A percentile compares a stretch with the other conserved stretches of the same genome.
phyloP scores from a whole-genome alignment of 2,888 invertebrate species.

The Pyrgus malvae region DNA sequence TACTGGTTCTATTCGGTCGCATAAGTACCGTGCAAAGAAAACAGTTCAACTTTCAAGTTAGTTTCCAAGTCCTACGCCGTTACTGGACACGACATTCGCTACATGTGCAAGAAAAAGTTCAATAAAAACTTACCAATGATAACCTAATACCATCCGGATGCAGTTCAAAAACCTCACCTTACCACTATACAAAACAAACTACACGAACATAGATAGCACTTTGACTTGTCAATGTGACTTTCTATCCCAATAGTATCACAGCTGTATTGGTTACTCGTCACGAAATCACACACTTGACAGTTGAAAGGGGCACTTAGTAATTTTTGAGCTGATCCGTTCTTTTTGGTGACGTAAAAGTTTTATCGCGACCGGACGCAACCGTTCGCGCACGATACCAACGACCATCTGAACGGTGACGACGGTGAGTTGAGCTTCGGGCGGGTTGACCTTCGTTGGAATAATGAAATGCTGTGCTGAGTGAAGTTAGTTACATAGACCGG shows the following conservation, averaged over 20 bases:
- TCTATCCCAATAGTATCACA: background rate
- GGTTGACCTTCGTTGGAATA: constrained; percentile 65
- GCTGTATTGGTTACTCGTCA: constrained; percentile 14
- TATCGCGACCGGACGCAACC: constrained; percentile 33
- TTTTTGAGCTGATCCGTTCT: constrained; percentile 31
- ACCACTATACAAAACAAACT: constrained; percentile 47
- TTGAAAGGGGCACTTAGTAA: background rate
- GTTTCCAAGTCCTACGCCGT: no score
- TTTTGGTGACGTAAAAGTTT: constrained; percentile 37
- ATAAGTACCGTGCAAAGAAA: no score
- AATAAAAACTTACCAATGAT: constrained; percentile 44
- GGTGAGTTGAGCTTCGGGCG: constrained; percentile 27
- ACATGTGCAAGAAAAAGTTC: constrained; percentile 6
- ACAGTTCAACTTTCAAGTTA: no score
- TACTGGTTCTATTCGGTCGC: no score
- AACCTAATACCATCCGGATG: constrained; percentile 50
- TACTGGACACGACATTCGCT: no score
- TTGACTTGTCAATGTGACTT: constrained; percentile 51
- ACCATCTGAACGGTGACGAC: constrained; percentile 50
- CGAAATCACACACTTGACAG: constrained; percentile 22
- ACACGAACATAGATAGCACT: constrained; percentile 48
- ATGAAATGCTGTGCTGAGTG: constrained; percentile 58
- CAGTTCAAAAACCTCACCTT: constrained; percentile 50
- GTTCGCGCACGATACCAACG: constrained; percentile 32
- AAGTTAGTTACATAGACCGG: constrained; percentile 67